phyloP scores from a whole-genome alignment of 1,140 invertebrate species.

The Trachelipus rathkii region DNA sequence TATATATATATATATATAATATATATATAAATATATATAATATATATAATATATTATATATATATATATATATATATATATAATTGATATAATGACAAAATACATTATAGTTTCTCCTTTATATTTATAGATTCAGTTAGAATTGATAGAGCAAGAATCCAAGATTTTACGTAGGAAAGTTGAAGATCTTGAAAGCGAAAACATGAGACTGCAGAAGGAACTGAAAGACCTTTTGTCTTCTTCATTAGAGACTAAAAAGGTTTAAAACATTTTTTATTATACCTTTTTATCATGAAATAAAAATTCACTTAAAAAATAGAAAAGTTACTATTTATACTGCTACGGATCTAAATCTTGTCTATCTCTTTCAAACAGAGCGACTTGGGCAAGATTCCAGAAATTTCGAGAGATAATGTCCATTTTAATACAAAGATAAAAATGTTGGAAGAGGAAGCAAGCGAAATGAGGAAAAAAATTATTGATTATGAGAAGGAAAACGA shows the following conservation, averaged over 20 bases:
- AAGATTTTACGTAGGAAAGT: constrained; percentile 73
- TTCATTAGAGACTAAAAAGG: constrained; percentile 27
- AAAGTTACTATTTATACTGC: too few species aligned
- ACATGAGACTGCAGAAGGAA: constrained; percentile 68
- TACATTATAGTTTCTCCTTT: constrained; percentile 49
- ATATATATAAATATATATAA: constrained; percentile 1
- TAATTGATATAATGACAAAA: too few species aligned
- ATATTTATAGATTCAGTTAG: constrained; percentile 71
- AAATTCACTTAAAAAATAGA: too few species aligned
- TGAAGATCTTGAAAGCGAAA: constrained; percentile 76
- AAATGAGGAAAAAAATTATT: constrained; percentile 57
- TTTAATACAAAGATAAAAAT: constrained; percentile 40
- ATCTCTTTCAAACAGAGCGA: neutral
- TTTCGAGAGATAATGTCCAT: constrained; percentile 19
- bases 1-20: neutral
- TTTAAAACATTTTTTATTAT: neutral
- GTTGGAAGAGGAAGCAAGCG: constrained; percentile 46
- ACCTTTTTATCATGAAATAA: too few species aligned
- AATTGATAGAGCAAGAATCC: constrained; percentile 82
- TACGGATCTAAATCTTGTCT: neutral
- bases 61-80: too few species aligned
- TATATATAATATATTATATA: constrained; percentile 43
- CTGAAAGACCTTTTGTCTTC: constrained; percentile 63
- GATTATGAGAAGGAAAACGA: constrained; percentile 50
- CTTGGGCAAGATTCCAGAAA: constrained; percentile 20